Evolutionary conservation across 2,113 vertebrate genomes (phyloP).

Genomic region (Merops nubicus): DNA sequence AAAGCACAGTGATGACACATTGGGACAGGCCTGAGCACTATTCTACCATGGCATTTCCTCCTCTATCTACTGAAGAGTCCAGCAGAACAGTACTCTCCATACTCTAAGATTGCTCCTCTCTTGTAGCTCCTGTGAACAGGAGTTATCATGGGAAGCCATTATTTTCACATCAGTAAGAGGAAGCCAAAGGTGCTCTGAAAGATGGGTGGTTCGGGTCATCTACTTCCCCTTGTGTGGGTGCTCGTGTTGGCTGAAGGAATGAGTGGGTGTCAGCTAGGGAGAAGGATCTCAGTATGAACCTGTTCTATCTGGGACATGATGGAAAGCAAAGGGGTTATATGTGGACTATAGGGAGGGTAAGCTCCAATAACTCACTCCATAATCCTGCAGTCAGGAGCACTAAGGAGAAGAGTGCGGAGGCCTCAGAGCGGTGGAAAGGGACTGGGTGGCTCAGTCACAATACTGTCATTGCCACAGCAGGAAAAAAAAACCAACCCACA

Average conservation of each 20-base stretch:
- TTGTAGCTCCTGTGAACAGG: background rate
- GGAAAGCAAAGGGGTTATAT: background rate
- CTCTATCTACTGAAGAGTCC: background rate
- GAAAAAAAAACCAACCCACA: no score
- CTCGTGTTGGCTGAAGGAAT: background rate
- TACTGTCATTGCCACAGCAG: background rate
- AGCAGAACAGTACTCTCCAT: background rate
- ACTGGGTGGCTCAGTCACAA: background rate
- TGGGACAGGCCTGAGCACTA: background rate
- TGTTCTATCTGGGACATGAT: background rate
- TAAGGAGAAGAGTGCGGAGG: background rate
- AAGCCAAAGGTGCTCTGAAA: background rate
- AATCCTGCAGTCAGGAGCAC: background rate
- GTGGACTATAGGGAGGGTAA: background rate
- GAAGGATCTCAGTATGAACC: accelerated
- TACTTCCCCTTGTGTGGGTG: background rate
- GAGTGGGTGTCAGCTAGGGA: background rate
- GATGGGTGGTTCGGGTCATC: background rate
- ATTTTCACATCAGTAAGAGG: background rate
- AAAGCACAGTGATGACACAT: background rate
- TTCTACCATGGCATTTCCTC: background rate
- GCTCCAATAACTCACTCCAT: background rate
- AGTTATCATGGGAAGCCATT: background rate
- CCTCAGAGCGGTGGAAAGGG: background rate
- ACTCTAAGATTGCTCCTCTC: background rate